These are phyloP conservation scores for Belonocnema kinseyi DNA, from an alignment of 1,140 invertebrate species.

Conservation along the genomic window DNA sequence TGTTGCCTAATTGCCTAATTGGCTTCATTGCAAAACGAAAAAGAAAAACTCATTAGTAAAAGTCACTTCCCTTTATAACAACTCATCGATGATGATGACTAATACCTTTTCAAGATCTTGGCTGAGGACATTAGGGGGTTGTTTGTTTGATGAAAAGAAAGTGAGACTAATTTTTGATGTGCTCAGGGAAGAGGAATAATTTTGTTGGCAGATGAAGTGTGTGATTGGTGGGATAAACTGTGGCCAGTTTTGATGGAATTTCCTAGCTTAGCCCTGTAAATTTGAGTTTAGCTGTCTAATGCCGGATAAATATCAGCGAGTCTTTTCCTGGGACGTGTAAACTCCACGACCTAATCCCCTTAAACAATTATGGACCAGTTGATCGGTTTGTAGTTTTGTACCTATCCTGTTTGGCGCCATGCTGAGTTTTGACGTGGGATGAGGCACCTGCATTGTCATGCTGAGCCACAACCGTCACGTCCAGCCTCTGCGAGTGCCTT, in stretches of 20 bases:
- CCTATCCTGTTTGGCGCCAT: slow-evolving; percentile 66
- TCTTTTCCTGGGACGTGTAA: slow-evolving; percentile 61
- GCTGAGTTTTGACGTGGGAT: slow-evolving; percentile 75
- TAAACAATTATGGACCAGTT: slow-evolving; percentile 70
- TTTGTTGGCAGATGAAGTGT: slow-evolving; percentile 26
- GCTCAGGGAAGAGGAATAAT: neutral
- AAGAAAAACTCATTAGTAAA: too few relatives aligned
- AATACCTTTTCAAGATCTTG: too few relatives aligned
- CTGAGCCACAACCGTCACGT: slow-evolving; percentile 64
- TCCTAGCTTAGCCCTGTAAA: slow-evolving; percentile 40
- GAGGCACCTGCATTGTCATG: slow-evolving; percentile 75
- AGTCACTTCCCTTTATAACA: too few relatives aligned
- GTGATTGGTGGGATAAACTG: slow-evolving; percentile 32
- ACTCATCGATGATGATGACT: too few relatives aligned
- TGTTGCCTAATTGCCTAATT: too few relatives aligned
- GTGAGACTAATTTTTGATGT: neutral
- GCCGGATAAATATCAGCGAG: slow-evolving; percentile 37
- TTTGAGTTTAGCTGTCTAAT: slow-evolving; percentile 47
- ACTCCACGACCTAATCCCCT: slow-evolving; percentile 67
- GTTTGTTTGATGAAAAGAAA: too few relatives aligned
- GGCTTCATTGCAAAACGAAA: too few relatives aligned
- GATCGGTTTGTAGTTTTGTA: slow-evolving; percentile 59
- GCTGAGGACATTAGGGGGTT: too few relatives aligned
- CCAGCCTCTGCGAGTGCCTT: slow-evolving; percentile 48
- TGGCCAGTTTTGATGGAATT: slow-evolving; percentile 52